A percentile compares a stretch with the other conserved stretches of the same genome.
These are phyloP conservation scores for Phymorhynchus buccinoides DNA, from an alignment of 1,140 invertebrate genomes.

Conservation along the genomic window DNA sequence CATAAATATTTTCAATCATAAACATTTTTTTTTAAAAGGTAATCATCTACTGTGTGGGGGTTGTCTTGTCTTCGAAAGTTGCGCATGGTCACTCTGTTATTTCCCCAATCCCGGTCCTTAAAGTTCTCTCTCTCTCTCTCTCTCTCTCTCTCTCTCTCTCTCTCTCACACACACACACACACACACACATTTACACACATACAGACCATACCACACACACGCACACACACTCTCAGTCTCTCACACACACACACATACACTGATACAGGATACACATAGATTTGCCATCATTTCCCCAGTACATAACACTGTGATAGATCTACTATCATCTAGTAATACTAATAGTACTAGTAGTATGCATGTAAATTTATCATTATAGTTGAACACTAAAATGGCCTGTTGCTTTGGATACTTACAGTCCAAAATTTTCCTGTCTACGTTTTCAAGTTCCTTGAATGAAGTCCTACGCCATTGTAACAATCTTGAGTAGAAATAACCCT, in stretches of 20 bases:
- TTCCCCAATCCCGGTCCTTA: too few species aligned
- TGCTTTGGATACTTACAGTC: neutral
- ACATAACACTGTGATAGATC: neutral
- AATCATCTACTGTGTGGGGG: too few species aligned
- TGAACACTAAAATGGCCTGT: neutral
- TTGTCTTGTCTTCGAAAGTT: too few species aligned
- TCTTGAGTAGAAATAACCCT: neutral
- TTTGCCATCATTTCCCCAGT: neutral
- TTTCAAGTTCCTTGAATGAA: constrained; percentile 2
- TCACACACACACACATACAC: neutral
- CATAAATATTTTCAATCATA: too few species aligned
- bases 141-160: too few species aligned
- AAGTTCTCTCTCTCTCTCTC: too few species aligned
- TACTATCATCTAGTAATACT: neutral
- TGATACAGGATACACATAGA: neutral
- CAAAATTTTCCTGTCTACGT: neutral
- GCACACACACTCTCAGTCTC: neutral
- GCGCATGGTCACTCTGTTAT: too few species aligned
- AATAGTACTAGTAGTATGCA: neutral
- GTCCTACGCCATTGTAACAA: neutral
- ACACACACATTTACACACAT: neutral
- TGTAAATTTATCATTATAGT: neutral
- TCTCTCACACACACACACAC: too few species aligned
- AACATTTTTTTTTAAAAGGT: too few species aligned
- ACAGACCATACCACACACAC: neutral